Evolutionary conservation across 2,113 vertebrate species (phyloP), one percentile per base, ranked within the genome.

Genomic region (Serinus canaria): DNA sequence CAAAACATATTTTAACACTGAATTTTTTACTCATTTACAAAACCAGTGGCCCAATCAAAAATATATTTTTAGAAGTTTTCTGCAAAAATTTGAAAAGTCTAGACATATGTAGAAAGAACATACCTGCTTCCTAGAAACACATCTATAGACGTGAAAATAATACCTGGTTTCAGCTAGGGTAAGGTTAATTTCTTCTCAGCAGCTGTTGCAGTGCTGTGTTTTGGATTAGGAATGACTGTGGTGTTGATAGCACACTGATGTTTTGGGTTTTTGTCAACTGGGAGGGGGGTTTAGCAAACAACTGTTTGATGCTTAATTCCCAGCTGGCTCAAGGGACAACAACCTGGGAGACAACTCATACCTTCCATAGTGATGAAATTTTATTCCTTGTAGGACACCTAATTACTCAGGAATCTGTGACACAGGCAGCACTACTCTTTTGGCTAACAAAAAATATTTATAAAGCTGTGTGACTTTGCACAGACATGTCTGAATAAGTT

Each of bases 321-420:
- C 44, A 68, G 21, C 21, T 52, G 31, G 6, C 17, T 52, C 44
- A 18, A 59, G 53, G 14, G 37, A 37, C 0, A 0, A 25, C 3
- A 68, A 44, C 7, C 25, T 37, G 14, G 63, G 11, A 70, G 11
- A 58, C 12, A 55, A 28, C 4, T 52, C 39, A 16, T 60, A 31
- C 14, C 19, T 58, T 70, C 23, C 10, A 31, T 22, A 3, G 14
- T 47, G 33, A 76, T 60, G 23, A 39, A 17, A 47, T 81, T 62
- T 74, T 47, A 58, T 13, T 69, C n/a, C 15, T 63, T 44, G 22
- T 55, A 59, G 28, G 31, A 66, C 16, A 44, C 10, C 20, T 53
- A 52, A 28, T 53, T 63, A 33, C 62, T 44, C 73, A 15, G 6
- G 9, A 5, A 59, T 18, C 33, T 72, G 15, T 47, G 44, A 83